phyloP scores from a whole-genome alignment of 2,888 invertebrate genomes.

The Leucoma salicis region DNA sequence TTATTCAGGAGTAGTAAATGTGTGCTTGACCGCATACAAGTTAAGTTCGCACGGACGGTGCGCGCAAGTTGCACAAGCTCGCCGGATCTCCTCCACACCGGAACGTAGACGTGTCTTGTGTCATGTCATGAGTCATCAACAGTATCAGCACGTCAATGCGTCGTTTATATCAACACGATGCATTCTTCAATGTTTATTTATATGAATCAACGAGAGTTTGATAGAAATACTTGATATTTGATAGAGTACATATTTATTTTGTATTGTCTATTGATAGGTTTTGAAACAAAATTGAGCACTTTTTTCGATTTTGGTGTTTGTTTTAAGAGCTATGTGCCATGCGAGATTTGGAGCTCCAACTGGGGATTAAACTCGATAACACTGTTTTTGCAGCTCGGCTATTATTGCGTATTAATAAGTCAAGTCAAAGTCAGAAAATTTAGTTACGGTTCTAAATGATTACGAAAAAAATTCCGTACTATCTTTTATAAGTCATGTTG shows the following conservation, averaged over 20 bases:
- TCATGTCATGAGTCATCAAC: conserved; percentile 64
- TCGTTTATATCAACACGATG: conserved; percentile 62
- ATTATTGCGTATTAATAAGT: too few species aligned
- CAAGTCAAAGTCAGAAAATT: too few species aligned
- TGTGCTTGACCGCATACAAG: conserved; percentile 65
- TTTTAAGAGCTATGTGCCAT: background rate
- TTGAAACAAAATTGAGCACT: conserved; percentile 18
- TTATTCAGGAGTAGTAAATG: conserved; percentile 32
- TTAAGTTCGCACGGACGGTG: conserved; percentile 61
- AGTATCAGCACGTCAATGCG: conserved; percentile 62
- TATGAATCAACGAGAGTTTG: conserved; percentile 44
- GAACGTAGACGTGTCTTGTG: conserved; percentile 43
- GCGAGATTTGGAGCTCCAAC: too few species aligned
- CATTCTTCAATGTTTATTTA: conserved; percentile 62
- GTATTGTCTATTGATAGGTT: conserved; percentile 35
- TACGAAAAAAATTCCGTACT: too few species aligned
- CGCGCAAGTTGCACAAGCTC: conserved; percentile 52
- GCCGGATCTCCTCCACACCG: conserved; percentile 32
- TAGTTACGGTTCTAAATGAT: too few species aligned
- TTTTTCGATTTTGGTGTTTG: conserved; percentile 2
- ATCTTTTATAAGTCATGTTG: too few species aligned
- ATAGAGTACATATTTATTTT: conserved; percentile 49
- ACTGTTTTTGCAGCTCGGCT: too few species aligned
- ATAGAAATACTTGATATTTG: conserved; percentile 49
- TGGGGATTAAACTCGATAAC: too few species aligned